Evolutionary conservation across 53 echinoderm and acorn worm genomes (phyloP), one percentile per base, ranked within the genome.

Genomic region (Henricia sp.): DNA sequence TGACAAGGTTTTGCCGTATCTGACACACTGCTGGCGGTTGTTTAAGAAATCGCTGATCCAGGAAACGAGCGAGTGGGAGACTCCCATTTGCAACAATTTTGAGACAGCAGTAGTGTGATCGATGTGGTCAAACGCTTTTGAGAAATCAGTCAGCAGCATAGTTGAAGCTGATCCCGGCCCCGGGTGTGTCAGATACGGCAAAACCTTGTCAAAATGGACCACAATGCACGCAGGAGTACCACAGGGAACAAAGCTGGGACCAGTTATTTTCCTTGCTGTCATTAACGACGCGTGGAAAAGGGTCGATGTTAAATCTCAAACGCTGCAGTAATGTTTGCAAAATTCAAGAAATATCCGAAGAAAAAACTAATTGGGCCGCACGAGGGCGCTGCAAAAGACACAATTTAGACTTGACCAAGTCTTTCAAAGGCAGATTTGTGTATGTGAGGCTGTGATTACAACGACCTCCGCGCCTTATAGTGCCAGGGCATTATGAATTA

Each of bases 101-200:
- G 38, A 21, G 12, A 36, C 54, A 6, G 69, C 83, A 37, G n/a
- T n/a, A 0, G 71, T 88, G 72, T 88, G 67, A 32, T 83, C 88
- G 35, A 83, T 55, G 2, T 13, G 72, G 44, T 88, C 88, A 46
- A 70, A 83, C 6, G 73, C 88, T 87, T 87, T 87, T 6, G 88
- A 87, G 51, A 87, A 87, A 44, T 87, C 82, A 5, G 80, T 87
- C 42, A 88, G 50, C 13, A 88, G 63, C 29, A 82, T n/a, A 0
- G 82, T 71, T 14, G 83, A 71, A 1, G 72, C 37, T 23, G 72
- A 50, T 19, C 35, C 23, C 11, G 34, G 28, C n/a, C n/a, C n/a
- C n/a, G n/a, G n/a, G 17, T 27, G 29, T 26, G 68, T 39, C 19
- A 11, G 40, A 38, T 39, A 67, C 10, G 13, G 40, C 38, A 38